Conservation (phyloP, 2,888 invertebrate genomes). For the Meteorus cinctellus region DNA sequence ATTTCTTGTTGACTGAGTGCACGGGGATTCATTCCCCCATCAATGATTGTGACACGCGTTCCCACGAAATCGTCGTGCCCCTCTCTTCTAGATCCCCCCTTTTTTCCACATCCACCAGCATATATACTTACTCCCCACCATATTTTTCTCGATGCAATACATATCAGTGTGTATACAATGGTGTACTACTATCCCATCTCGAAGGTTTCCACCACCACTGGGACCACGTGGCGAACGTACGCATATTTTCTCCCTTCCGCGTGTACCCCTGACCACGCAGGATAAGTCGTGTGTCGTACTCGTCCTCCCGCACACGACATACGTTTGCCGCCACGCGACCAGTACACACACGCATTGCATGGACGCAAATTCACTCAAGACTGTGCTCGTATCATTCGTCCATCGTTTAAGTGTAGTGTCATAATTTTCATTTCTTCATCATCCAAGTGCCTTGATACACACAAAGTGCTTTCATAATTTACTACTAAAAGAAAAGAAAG, state of each 20-base stretch:
- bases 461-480: slow-evolving; percentile 5
- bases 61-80: slow-evolving; percentile 67
- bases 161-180: neutral
- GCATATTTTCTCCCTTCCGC: slow-evolving; percentile 58
- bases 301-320: slow-evolving; percentile 73
- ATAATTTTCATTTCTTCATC: slow-evolving; percentile 3
- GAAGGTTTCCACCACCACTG: slow-evolving; percentile 54
- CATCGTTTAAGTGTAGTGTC: slow-evolving; percentile 11
- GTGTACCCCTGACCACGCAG: slow-evolving; percentile 48
- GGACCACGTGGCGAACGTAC: slow-evolving; percentile 55
- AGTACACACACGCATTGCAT: slow-evolving; percentile 64
- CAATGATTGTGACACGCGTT: slow-evolving; percentile 62
- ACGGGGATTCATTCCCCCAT: slow-evolving; percentile 53
- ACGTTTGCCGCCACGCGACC: slow-evolving; percentile 74
- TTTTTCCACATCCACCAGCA: slow-evolving; percentile 43
- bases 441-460: neutral
- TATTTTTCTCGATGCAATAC: slow-evolving; percentile 11
- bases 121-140: slow-evolving; percentile 44
- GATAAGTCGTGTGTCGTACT: slow-evolving; percentile 70
- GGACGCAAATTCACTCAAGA: slow-evolving; percentile 24
- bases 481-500: too few species aligned
- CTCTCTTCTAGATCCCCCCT: slow-evolving; percentile 32
- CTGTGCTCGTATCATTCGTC: slow-evolving; percentile 5
- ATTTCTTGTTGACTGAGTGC: slow-evolving; percentile 59
- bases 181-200: neutral